phyloP scores from a whole-genome alignment of 2,797 vertebrate genomes.

The Aplochiton taeniatus region DNA sequence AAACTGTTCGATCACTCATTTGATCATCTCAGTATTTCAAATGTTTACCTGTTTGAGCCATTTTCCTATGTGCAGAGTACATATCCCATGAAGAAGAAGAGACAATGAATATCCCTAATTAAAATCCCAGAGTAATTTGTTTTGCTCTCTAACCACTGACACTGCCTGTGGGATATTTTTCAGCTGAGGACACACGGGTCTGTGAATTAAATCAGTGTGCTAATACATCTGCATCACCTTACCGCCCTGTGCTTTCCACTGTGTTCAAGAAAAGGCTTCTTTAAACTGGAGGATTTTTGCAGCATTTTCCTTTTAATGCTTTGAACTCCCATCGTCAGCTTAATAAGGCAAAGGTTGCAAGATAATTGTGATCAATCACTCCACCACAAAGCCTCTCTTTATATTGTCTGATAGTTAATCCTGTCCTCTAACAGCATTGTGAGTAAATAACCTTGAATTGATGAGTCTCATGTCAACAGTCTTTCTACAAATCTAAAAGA shows the following conservation, averaged over 20 bases:
- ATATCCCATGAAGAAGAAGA: conserved; percentile 43
- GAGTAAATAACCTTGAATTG: not conserved
- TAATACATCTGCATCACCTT: conserved; percentile 75
- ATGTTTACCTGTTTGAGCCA: conserved; percentile 35
- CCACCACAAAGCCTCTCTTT: not conserved
- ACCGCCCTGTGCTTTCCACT: conserved; percentile 64
- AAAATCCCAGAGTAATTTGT: conserved; percentile 78
- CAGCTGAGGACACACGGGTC: conserved; percentile 67
- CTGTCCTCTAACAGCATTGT: not conserved
- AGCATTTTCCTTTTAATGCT: conserved; percentile 9
- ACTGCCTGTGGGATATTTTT: conserved; percentile 70
- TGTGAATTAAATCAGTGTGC: conserved; percentile 79
- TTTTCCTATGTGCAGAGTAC: conserved; percentile 32
- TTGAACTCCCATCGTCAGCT: too few species aligned
- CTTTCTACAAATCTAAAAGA: conserved; percentile 1
- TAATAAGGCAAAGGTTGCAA: not conserved
- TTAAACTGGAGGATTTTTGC: conserved; percentile 44
- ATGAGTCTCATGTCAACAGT: not conserved
- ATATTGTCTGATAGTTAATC: not conserved
- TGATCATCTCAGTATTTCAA: not conserved
- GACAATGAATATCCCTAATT: conserved; percentile 73
- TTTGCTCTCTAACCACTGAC: conserved; percentile 65
- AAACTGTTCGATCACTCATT: too few species aligned
- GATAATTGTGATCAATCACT: not conserved
- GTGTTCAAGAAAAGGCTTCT: conserved; percentile 71